Conservation (phyloP, 2,888 invertebrate species). For the Catocala sponsa region DNA sequence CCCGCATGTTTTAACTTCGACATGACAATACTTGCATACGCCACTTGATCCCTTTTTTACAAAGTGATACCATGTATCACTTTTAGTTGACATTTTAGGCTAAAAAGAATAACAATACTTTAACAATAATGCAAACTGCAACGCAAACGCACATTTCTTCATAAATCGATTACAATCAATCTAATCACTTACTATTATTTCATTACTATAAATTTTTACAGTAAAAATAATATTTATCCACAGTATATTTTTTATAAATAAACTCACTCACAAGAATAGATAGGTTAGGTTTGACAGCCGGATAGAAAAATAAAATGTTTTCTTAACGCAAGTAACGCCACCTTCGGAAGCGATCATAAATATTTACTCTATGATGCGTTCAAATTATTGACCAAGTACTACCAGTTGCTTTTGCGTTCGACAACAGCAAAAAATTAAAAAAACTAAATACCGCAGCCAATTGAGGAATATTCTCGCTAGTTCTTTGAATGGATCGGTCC, state of each 20-base stretch:
- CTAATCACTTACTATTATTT: conserved; percentile 4
- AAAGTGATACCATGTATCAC: neutral
- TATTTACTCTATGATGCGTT: too few relatives aligned
- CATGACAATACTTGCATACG: conserved; percentile 5
- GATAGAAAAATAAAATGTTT: conserved; percentile 6
- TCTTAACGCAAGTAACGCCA: conserved; percentile 3
- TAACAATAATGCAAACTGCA: conserved; percentile 30
- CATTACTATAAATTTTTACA: conserved; percentile 11
- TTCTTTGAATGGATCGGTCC: neutral
- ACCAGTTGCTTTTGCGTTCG: too few relatives aligned
- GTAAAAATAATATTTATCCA: conserved; percentile 1
- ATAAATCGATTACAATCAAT: neutral
- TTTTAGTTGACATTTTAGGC: conserved; percentile 1
- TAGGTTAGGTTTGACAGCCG: neutral
- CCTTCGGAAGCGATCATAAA: neutral
- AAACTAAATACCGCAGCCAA: conserved; percentile 1
- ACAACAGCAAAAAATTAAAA: too few relatives aligned
- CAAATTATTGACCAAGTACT: too few relatives aligned
- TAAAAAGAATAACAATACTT: conserved; percentile 2
- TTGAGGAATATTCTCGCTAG: conserved; percentile 1
- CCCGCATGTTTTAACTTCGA: conserved; percentile 3
- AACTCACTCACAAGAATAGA: conserved; percentile 8
- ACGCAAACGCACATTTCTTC: conserved; percentile 31
- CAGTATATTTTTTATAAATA: conserved; percentile 5
- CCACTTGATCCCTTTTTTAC: conserved; percentile 1